Conservation (phyloP, 2,797 vertebrate genomes). For the Sebastes itinus region DNA sequence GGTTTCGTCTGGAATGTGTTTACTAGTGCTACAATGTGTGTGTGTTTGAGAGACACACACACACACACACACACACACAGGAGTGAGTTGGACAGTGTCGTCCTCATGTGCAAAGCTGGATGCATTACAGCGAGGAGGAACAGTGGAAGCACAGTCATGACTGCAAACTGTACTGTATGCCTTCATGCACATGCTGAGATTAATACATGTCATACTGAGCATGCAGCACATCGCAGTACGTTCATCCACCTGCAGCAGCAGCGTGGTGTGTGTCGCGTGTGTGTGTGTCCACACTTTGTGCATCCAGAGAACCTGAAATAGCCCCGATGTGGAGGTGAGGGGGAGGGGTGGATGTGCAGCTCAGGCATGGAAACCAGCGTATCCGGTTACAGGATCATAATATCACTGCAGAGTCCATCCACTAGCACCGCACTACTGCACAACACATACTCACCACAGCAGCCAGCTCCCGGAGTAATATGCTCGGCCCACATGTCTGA, state of each 20-base stretch:
- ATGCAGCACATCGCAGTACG: not conserved
- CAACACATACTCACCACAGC: conserved; percentile 42
- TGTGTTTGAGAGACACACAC: not conserved
- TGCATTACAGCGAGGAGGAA: conserved; percentile 36
- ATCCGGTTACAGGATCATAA: conserved; percentile 95
- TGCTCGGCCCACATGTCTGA: conserved; percentile 22
- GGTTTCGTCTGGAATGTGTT: conserved; percentile 75
- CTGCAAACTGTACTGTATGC: not conserved
- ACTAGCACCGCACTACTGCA: conserved; percentile 61
- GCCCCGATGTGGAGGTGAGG: conserved; percentile 78
- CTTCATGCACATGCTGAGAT: not conserved
- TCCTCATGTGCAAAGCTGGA: conserved; percentile 53
- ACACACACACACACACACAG: not conserved
- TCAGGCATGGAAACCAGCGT: conserved; percentile 90
- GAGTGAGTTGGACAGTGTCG: conserved; percentile 27
- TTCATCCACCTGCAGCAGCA: conserved; percentile 54
- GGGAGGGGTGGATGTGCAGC: conserved; percentile 84
- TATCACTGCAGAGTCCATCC: conserved; percentile 85
- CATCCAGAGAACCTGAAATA: conserved; percentile 89
- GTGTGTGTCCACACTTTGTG: conserved; percentile 18
- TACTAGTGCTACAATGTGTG: conserved; percentile 65
- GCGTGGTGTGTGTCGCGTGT: conserved; percentile 26
- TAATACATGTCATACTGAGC: not conserved
- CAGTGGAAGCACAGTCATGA: conserved; percentile 21
- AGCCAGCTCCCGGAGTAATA: conserved; percentile 29